Percentiles rank a stretch among this genome's conserved stretches.
Conservation (phyloP, 2,888 invertebrate genomes). For the Caenorhabditis becei region DNA sequence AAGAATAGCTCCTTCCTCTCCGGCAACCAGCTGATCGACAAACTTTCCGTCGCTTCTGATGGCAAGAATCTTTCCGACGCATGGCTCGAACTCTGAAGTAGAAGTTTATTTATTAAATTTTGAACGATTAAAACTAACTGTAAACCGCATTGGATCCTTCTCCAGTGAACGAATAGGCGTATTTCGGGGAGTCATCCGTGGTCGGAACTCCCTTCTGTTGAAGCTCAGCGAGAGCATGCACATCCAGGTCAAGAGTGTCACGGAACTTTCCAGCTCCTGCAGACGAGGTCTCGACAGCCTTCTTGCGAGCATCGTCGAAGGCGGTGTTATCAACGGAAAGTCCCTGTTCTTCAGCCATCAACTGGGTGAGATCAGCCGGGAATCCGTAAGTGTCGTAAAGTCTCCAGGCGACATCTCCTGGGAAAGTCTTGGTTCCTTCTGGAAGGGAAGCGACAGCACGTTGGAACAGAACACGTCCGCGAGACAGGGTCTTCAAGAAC, state of each 20-base stretch:
- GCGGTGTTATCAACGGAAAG: conserved; percentile 90
- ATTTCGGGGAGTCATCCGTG: conserved; percentile 94
- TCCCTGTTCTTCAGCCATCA: conserved; percentile 98
- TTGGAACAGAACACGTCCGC: conserved; percentile 93
- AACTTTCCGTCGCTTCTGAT: conserved; percentile 88
- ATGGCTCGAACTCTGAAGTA: conserved; percentile 68
- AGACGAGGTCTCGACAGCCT: conserved; percentile 90
- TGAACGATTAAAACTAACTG: conserved; percentile 81
- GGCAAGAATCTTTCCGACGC: conserved; percentile 87
- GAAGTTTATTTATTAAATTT: not conserved
- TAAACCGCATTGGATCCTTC: conserved; percentile 86
- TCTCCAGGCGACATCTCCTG: conserved; percentile 97
- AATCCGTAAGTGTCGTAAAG: conserved; percentile 99
- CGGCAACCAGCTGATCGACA: conserved; percentile 89
- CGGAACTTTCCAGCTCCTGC: conserved; percentile 86
- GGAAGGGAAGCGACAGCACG: conserved; percentile 90
- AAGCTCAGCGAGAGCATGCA: conserved; percentile 94
- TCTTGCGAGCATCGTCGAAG: conserved; percentile 94
- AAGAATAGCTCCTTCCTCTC: conserved; percentile 93
- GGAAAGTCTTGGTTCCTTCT: conserved; percentile 87
- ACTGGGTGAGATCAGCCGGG: conserved; percentile 95
- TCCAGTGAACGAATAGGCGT: conserved; percentile 86
- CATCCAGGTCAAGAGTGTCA: conserved; percentile 90
- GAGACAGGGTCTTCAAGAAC: conserved; percentile 94
- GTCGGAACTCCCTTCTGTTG: conserved; percentile 86